Base-by-base conservation (phyloP, 2,888 invertebrate genomes). In the Torymus auratus region DNA sequence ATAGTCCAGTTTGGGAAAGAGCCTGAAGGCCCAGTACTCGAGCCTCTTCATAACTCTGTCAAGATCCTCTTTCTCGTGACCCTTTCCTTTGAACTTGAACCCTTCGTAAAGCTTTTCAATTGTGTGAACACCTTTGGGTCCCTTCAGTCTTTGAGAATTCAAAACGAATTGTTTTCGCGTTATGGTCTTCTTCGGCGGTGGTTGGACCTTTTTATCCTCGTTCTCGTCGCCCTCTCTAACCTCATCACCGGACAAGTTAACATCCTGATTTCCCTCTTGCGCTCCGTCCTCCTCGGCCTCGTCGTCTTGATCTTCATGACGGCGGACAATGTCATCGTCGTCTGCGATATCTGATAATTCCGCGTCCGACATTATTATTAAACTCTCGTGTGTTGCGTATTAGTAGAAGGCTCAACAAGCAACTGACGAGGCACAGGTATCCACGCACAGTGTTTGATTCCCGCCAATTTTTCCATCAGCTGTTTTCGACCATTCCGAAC, bases 21-120 rank as follows among this genome's bases (percentile, higher is more conserved):
- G 91, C 70, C 98, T 93, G 91, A 98, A 98, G 0, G 95, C 96
- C 99, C 99, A 99, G 88, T 98, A 97, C 86, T 98, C 97, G 75
- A 98, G 89, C 78, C 94, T 94, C 75, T 95, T 95, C 92, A 99
- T 93, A 0, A 98, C 92, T 82, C 94, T 91, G 85, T 96, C 94
- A 58, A 99, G 91, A 91, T 99, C 98, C 71, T 94, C 93, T 84
- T 94, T 94, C 91, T 98, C 98, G 88, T 95, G 92, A 0, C 96
- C 96, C 91, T 95, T 95, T 82, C 96, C 96, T 89, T 94, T 94
- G 86, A 96, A 96, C 89, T 96, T 95, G 14, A 97, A 94, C 86
- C 96, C 94, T 87, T 95, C 94, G 86, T 96, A 98, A 87, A 96
- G 93, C 3, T 94, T 93, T 79, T 95, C 95, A 58, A 98, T 92